These are phyloP conservation scores for Phalacrocorax carbo DNA, from an alignment of 2,113 vertebrate genomes.

Conservation along the genomic window DNA sequence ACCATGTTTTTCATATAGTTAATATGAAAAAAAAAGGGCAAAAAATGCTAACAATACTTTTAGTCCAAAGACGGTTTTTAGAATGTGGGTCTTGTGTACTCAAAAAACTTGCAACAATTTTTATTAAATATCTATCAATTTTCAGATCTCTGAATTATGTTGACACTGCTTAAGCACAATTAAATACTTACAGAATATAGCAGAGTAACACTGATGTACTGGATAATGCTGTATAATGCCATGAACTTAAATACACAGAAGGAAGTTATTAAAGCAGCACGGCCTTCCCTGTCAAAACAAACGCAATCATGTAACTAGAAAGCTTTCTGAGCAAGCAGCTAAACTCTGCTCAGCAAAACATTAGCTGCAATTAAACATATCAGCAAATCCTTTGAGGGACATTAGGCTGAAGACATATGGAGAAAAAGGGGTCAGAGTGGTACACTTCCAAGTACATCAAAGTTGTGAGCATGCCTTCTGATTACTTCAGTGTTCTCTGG, in stretches of 20 bases:
- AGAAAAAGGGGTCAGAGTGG: background rate
- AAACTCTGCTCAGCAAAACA: background rate
- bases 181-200: constrained; percentile 90
- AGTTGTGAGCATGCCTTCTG: background rate
- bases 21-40: background rate
- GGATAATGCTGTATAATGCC: constrained; percentile 98
- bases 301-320: background rate
- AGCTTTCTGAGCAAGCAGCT: background rate
- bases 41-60: background rate
- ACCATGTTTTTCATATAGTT: background rate
- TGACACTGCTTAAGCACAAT: background rate
- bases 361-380: background rate
- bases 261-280: constrained; percentile 95
- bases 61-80: background rate
- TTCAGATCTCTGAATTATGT: background rate
- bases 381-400: background rate
- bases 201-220: constrained; percentile 94
- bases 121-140: background rate
- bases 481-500: background rate
- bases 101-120: background rate
- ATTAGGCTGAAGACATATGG: background rate
- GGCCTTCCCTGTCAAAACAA: constrained; percentile 88
- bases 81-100: background rate
- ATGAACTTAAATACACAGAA: constrained; percentile 99
- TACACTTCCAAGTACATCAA: background rate